phyloP scores from a whole-genome alignment of 2,797 vertebrate genomes.

The Sylvia borin region DNA sequence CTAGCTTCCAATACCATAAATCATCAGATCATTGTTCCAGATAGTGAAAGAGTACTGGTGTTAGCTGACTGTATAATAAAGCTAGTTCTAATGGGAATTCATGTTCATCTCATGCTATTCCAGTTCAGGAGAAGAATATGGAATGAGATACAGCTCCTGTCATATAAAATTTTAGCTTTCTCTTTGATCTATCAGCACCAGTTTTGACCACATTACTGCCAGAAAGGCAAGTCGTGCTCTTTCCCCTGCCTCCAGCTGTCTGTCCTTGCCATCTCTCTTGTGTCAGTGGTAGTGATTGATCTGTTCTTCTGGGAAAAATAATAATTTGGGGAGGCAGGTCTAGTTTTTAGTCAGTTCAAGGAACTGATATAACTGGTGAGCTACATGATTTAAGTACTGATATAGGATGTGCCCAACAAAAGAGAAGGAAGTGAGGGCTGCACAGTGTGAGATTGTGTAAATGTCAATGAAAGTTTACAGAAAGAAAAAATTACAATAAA shows the following conservation, averaged over 20 bases:
- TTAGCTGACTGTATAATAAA: slow-evolving; percentile 47
- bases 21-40: slow-evolving; percentile 43
- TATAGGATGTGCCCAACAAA: neutral
- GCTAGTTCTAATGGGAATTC: slow-evolving; percentile 45
- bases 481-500: neutral
- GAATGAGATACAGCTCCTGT: slow-evolving; percentile 45
- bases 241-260: slow-evolving; percentile 54
- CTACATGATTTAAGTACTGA: neutral
- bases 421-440: neutral
- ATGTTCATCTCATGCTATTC: slow-evolving; percentile 39
- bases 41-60: slow-evolving; percentile 25
- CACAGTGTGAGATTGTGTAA: neutral
- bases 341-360: slow-evolving; percentile 29
- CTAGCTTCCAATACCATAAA: neutral
- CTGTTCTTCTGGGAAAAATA: slow-evolving; percentile 30
- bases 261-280: slow-evolving; percentile 46
- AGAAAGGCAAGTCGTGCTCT: slow-evolving; percentile 42
- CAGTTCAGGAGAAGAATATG: slow-evolving; percentile 14
- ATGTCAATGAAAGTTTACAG: neutral
- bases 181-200: slow-evolving; percentile 42
- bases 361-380: slow-evolving; percentile 32
- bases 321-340: slow-evolving; percentile 29
- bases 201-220: slow-evolving; percentile 42
- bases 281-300: slow-evolving; percentile 13
- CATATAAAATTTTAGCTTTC: slow-evolving; percentile 37